These are phyloP conservation scores for Scaptomyza polygonia DNA, from an alignment of 2,888 invertebrate genomes.

Conservation along the genomic window DNA sequence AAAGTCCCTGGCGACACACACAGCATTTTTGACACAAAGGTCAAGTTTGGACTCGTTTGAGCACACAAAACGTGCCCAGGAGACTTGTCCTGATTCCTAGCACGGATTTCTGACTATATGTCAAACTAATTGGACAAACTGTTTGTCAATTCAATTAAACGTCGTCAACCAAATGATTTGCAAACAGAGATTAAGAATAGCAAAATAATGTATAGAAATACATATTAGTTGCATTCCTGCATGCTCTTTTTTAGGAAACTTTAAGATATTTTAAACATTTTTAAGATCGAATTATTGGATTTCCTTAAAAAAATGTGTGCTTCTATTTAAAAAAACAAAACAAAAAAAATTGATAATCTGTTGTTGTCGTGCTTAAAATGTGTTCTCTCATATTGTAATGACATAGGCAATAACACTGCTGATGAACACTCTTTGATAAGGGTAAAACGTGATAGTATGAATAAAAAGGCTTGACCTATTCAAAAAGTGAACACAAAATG, in stretches of 20 bases:
- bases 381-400: background rate
- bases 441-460: background rate
- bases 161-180: conserved; percentile 67
- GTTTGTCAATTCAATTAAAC: conserved; percentile 54
- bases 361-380: background rate
- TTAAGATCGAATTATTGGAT: too few relatives aligned
- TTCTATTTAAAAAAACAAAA: too few relatives aligned
- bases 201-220: background rate
- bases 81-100: conserved; percentile 48
- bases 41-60: conserved; percentile 40
- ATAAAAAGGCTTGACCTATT: conserved; percentile 34
- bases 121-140: conserved; percentile 59
- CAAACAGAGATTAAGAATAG: conserved; percentile 56
- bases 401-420: background rate
- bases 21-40: conserved; percentile 29
- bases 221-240: background rate
- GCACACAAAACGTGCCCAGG: conserved; percentile 35
- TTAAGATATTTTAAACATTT: background rate
- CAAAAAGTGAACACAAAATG: conserved; percentile 33
- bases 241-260: conserved; percentile 10
- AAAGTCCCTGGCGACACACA: conserved; percentile 35
- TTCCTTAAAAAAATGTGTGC: too few relatives aligned
- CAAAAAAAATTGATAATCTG: background rate
- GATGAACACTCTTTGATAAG: background rate
- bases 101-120: conserved; percentile 23